These are phyloP conservation scores for Calyptomena viridis DNA, from an alignment of 2,113 vertebrate genomes.

Conservation along the genomic window DNA sequence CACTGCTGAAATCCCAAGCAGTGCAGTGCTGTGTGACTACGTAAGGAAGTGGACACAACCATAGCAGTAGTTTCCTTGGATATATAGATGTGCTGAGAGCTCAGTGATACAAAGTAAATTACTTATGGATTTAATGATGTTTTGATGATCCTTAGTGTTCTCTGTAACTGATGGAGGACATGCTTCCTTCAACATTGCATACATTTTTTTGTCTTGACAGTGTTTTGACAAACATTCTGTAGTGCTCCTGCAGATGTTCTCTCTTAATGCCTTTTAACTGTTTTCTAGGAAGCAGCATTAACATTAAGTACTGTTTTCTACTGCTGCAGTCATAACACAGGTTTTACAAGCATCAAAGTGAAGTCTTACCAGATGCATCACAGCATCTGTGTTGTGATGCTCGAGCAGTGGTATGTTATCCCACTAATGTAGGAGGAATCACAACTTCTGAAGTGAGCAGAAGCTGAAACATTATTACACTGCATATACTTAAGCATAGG, in stretches of 20 bases:
- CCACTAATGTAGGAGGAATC: not conserved
- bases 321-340: slow-evolving; percentile 21
- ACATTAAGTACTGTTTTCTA: slow-evolving; percentile 16
- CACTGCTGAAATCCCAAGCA: not conserved
- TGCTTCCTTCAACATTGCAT: not conserved
- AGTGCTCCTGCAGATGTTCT: not conserved
- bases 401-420: not conserved
- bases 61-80: not conserved
- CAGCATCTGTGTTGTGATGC: slow-evolving; percentile 9
- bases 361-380: slow-evolving; percentile 33
- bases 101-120: not conserved
- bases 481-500: not conserved
- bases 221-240: slow-evolving; percentile 43
- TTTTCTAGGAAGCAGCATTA: slow-evolving; percentile 11
- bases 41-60: not conserved
- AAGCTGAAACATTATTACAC: not conserved
- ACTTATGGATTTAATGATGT: not conserved
- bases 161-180: not conserved
- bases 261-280: not conserved
- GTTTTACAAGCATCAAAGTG: not conserved
- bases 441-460: slow-evolving; percentile 19
- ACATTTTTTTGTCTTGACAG: not conserved
- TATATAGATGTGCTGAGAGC: not conserved
- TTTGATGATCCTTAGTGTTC: not conserved
- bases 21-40: not conserved